phyloP scores from a whole-genome alignment of 2,797 vertebrate genomes.

The Erpetoichthys calabaricus region DNA sequence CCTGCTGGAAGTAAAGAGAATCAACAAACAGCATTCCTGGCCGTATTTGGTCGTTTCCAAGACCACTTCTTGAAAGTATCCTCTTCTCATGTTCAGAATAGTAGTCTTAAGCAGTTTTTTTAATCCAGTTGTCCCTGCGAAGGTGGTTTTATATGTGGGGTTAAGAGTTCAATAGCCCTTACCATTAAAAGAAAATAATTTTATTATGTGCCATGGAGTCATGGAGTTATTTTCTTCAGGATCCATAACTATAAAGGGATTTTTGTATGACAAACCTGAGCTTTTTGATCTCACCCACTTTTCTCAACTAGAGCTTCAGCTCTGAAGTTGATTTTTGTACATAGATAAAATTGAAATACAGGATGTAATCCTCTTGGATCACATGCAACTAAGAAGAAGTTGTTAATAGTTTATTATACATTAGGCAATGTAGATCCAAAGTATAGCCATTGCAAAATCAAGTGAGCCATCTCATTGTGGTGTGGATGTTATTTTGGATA shows the following conservation, averaged over 20 bases:
- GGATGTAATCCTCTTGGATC: conserved; percentile 7
- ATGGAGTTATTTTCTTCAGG: conserved; percentile 2
- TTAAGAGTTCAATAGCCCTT: too few relatives aligned
- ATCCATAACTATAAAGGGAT: conserved; percentile 1
- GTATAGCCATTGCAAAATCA: background rate
- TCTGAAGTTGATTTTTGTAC: too few relatives aligned
- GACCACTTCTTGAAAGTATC: too few relatives aligned
- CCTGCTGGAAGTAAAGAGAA: too few relatives aligned
- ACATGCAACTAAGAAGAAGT: conserved; percentile 4
- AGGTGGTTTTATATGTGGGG: too few relatives aligned
- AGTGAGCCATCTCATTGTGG: too few relatives aligned
- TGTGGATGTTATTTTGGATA: too few relatives aligned
- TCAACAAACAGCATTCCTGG: too few relatives aligned
- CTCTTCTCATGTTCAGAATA: conserved; percentile 4
- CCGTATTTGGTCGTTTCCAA: too few relatives aligned
- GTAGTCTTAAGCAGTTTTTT: background rate
- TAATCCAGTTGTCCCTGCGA: conserved; percentile 1
- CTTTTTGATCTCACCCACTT: too few relatives aligned
- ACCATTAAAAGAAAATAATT: too few relatives aligned
- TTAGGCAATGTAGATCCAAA: conserved; percentile 8
- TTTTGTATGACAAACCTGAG: conserved; percentile 1
- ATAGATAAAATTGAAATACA: background rate
- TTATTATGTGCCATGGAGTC: background rate
- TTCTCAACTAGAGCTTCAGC: too few relatives aligned
- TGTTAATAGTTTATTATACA: conserved; percentile 6